Percentiles rank a stretch among this genome's conserved stretches.
Evolutionary conservation across 2,888 invertebrate genomes (phyloP).

Genomic region (Electrophaes corylata): DNA sequence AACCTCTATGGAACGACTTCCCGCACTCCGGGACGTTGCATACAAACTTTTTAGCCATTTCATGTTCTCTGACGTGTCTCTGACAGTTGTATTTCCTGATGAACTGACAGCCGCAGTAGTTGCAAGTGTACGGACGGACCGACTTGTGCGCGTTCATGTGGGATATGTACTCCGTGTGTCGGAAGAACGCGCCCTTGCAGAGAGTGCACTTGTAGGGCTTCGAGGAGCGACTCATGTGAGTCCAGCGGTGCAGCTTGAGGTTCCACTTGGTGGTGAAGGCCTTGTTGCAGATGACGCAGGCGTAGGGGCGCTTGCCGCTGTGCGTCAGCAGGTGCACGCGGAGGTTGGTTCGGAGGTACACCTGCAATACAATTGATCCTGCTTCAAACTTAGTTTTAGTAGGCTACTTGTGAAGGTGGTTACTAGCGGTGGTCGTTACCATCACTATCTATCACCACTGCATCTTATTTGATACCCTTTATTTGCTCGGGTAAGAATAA

Average conservation of each 20-base stretch:
- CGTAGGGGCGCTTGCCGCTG: slow-evolving; percentile 89
- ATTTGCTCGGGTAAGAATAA: too few relatives aligned
- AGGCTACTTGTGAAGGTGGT: too few relatives aligned
- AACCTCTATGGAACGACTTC: slow-evolving; percentile 93
- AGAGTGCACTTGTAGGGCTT: slow-evolving; percentile 94
- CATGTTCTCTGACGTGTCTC: slow-evolving; percentile 92
- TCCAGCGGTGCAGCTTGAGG: slow-evolving; percentile 94
- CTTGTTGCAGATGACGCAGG: slow-evolving; percentile 93
- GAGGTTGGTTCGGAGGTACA: slow-evolving; percentile 91
- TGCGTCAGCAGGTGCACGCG: slow-evolving; percentile 92
- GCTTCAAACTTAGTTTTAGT: too few relatives aligned
- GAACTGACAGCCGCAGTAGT: slow-evolving; percentile 95
- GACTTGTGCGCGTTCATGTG: slow-evolving; percentile 95
- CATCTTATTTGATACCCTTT: too few relatives aligned
- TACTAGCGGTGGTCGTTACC: too few relatives aligned
- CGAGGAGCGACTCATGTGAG: slow-evolving; percentile 91
- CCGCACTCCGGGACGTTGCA: slow-evolving; percentile 90
- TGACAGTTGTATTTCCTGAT: slow-evolving; percentile 95
- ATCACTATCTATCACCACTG: too few relatives aligned
- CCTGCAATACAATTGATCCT: too few relatives aligned
- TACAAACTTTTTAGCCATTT: slow-evolving; percentile 90
- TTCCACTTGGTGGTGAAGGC: slow-evolving; percentile 96
- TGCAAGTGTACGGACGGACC: slow-evolving; percentile 93
- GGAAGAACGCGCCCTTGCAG: slow-evolving; percentile 93
- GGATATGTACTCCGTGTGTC: slow-evolving; percentile 91